Evolutionary conservation across 2,113 vertebrate species (phyloP).

Genomic region (Protomyctophum bolini): DNA sequence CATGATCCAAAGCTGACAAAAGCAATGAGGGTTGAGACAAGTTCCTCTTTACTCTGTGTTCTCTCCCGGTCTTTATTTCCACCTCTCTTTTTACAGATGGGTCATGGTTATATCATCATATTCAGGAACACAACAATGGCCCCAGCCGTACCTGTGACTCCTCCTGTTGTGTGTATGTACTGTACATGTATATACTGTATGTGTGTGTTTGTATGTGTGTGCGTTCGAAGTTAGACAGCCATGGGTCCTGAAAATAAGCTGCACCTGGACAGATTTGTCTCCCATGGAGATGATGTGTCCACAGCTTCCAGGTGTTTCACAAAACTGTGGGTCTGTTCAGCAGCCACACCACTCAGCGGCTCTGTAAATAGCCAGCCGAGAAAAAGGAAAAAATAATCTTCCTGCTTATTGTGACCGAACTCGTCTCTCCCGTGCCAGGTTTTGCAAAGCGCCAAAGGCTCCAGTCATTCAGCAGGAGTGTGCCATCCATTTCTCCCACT

Average conservation of each 20-base stretch:
- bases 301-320: slow-evolving; percentile 41
- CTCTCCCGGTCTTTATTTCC: slow-evolving; percentile 18
- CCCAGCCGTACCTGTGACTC: slow-evolving; percentile 39
- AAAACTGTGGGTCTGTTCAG: slow-evolving; percentile 35
- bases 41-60: slow-evolving; percentile 23
- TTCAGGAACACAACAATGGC: slow-evolving; percentile 33
- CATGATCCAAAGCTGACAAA: slow-evolving; percentile 81
- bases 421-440: slow-evolving; percentile 31
- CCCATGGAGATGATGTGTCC: slow-evolving; percentile 31
- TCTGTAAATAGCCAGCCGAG: slow-evolving; percentile 38
- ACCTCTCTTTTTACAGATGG: slow-evolving; percentile 46
- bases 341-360: slow-evolving; percentile 12
- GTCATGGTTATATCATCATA: slow-evolving; percentile 50
- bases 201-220: neutral
- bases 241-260: slow-evolving; percentile 20
- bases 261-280: slow-evolving; percentile 56
- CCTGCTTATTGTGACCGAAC: slow-evolving; percentile 30
- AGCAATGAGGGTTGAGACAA: slow-evolving; percentile 56
- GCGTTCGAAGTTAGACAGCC: neutral
- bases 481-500: slow-evolving; percentile 45
- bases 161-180: slow-evolving; percentile 18
- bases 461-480: slow-evolving; percentile 43
- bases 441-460: slow-evolving; percentile 38
- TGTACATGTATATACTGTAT: neutral
- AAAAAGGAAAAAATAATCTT: slow-evolving; percentile 34